Conservation (phyloP, 2,113 vertebrate genomes). For the Marcusenius ussheri region DNA sequence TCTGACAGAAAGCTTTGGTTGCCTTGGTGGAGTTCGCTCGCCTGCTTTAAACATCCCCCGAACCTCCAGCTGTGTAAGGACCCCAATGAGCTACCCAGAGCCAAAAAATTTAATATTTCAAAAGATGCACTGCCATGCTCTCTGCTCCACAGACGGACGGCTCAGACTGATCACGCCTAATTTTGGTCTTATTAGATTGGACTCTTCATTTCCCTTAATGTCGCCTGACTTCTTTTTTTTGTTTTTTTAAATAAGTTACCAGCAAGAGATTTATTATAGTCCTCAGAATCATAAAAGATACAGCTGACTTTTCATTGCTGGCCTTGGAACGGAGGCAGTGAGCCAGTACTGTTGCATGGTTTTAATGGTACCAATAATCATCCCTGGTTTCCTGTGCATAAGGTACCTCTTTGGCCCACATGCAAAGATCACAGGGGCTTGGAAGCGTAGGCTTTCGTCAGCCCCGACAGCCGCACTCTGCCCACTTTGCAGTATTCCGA, state of each 20-base stretch:
- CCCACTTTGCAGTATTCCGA: neutral
- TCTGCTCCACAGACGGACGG: neutral
- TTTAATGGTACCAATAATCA: neutral
- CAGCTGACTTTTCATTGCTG: neutral
- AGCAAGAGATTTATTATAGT: neutral
- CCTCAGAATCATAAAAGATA: neutral
- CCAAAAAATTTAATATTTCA: slow-evolving; percentile 13
- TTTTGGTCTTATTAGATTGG: neutral
- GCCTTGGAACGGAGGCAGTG: neutral
- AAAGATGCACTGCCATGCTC: neutral
- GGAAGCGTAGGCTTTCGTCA: neutral
- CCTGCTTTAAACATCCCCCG: neutral
- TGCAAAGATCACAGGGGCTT: neutral
- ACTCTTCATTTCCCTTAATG: neutral
- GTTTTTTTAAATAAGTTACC: neutral
- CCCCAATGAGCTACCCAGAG: neutral
- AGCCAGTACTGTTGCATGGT: neutral
- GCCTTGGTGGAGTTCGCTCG: neutral
- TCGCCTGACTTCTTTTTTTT: neutral
- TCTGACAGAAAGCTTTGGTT: neutral
- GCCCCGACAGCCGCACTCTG: neutral
- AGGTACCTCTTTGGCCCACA: neutral
- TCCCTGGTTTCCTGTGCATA: neutral
- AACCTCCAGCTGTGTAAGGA: neutral
- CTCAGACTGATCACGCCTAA: neutral